Evolutionary conservation across 1,140 invertebrate genomes (phyloP).

Genomic region (Euglossa dilemma): DNA sequence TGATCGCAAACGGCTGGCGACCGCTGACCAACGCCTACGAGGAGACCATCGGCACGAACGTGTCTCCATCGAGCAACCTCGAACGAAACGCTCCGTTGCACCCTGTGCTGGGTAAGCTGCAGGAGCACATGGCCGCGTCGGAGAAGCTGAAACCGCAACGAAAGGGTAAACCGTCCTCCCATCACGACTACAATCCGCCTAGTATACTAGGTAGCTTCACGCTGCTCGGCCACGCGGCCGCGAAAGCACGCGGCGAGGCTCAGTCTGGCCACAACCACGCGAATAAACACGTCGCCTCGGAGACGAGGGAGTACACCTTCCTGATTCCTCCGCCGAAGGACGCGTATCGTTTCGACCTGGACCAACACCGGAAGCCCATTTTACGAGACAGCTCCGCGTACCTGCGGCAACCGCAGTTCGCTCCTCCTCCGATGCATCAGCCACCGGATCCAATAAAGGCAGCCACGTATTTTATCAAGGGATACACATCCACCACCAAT

Average conservation of each 20-base stretch:
- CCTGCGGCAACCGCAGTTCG: constrained; percentile 67
- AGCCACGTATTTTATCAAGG: constrained; percentile 73
- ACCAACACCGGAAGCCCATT: constrained; percentile 72
- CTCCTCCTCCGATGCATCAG: constrained; percentile 44
- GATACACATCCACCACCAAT: constrained; percentile 46
- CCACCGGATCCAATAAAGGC: constrained; percentile 67
- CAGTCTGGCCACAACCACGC: constrained; percentile 7
- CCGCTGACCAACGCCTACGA: constrained; percentile 75
- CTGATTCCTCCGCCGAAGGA: constrained; percentile 77
- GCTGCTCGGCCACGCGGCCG: constrained; percentile 77
- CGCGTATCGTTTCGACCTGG: constrained; percentile 73
- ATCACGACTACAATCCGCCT: constrained; percentile 77
- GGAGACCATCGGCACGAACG: constrained; percentile 70
- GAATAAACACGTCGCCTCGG: constrained; percentile 70
- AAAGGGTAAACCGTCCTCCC: constrained; percentile 62
- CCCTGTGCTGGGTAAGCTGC: constrained; percentile 75
- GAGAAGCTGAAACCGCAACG: constrained; percentile 72
- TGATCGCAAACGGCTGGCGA: constrained; percentile 78
- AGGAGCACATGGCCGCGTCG: constrained; percentile 76
- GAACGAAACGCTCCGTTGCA: constrained; percentile 70
- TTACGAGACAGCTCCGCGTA: constrained; percentile 66
- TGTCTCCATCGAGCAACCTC: constrained; percentile 66
- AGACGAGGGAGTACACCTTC: constrained; percentile 77
- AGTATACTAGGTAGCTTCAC: constrained; percentile 81
- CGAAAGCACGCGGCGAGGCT: constrained; percentile 73